Evolutionary conservation across 2,888 invertebrate species (phyloP), one percentile per base, ranked within the genome.

Genomic region (Drosophila heteroneura): DNA sequence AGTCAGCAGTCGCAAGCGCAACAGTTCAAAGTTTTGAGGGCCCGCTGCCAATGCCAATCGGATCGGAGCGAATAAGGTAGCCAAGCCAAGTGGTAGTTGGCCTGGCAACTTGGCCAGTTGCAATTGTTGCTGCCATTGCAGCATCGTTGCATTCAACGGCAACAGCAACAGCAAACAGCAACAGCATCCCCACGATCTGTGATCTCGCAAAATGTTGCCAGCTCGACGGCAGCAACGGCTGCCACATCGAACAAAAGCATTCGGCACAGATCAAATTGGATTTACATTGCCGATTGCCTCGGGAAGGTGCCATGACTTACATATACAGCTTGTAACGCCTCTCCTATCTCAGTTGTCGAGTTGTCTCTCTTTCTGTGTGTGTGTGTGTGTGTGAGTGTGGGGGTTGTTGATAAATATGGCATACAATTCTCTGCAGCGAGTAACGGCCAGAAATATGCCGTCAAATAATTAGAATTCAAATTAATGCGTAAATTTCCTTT

Each of bases 1-100:
- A 92, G 92, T 91, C 83, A 69, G 82, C 83, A 91, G 92, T 92
- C 92, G 89, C 76, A 84, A 81, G 79, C 86, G 84, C 79, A 74
- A 79, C 91, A 89, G 91, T 90, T 91, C 87, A 91, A 85, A 92
- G 91, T 90, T 88, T 91, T 89, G 89, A 90, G 90, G 88, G 90
- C 76, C 91, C 89, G 75, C 85, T 87, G 91, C 91, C 82, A 77
- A 73, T 79, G 80, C 75, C 91, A 85, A 86, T 89, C 75, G 80
- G 77, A 74, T 82, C 74, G 85, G 37, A 68, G 78, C 72, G 69
- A 41, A 72, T 83, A 81, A 73, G 75, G 82, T 85, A 82, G 83
- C 87, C 74, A 28, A 69, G 61, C 68, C 68, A 71, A 71, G 54
- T 35, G n/a, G 51, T 51, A 51, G 28, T 51, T 56, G 19, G 35